These are phyloP conservation scores for Plecturocebus donacophilus DNA, from an alignment of 2,113 vertebrate genomes.

Conservation along the genomic window DNA sequence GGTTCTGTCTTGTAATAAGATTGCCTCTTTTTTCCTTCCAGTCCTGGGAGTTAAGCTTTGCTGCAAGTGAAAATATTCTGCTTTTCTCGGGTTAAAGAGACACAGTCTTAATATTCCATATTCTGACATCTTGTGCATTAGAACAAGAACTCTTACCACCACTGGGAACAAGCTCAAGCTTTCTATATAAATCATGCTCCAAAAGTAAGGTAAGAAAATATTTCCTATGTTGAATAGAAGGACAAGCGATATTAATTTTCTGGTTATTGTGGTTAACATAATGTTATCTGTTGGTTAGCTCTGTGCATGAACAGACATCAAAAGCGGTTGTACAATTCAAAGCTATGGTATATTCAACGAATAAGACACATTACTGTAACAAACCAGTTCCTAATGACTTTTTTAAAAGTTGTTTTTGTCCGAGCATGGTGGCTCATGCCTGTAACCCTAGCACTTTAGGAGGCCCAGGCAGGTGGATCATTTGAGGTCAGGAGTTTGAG, in stretches of 20 bases:
- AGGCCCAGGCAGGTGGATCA: too few species aligned
- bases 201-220: not conserved
- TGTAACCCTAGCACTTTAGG: too few species aligned
- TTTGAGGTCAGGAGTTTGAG: too few species aligned
- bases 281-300: not conserved
- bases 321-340: not conserved
- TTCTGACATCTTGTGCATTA: not conserved
- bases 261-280: not conserved
- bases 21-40: not conserved
- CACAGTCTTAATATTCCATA: not conserved
- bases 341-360: not conserved
- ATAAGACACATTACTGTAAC: not conserved
- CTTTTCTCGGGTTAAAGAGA: constrained; percentile 26
- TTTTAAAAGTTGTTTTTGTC: not conserved
- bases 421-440: too few species aligned
- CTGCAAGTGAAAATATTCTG: constrained; percentile 19
- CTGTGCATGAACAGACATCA: not conserved
- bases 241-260: not conserved
- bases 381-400: not conserved
- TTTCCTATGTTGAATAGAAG: not conserved
- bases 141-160: not conserved
- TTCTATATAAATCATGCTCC: not conserved
- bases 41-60: not conserved
- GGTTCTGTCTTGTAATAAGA: not conserved
- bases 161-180: not conserved